Base-by-base conservation (phyloP, 2,113 vertebrate species). In the Condylura cristata region DNA sequence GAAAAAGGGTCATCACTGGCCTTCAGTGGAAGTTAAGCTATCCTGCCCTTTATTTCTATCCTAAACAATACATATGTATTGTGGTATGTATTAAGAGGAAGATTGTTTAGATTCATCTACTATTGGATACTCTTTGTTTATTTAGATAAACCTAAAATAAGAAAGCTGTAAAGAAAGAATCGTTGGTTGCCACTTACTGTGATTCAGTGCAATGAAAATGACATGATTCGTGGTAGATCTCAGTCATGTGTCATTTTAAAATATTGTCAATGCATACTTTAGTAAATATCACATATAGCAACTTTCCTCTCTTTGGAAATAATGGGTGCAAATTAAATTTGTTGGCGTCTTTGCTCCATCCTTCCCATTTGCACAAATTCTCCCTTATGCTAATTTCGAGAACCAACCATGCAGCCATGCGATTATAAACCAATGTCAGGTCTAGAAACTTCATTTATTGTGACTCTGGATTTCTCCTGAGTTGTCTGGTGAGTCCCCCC, bases 101-200 rank as follows among this genome's bases (percentile, higher is more conserved):
- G 9, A 28, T 68, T 70, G 72, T 78, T 86, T 16, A 65, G 16
- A 13, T 60, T 79, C 32, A 70, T 71, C 93, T 86, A 32, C 18
- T 56, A 46, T 28, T 61, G 34, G 32, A 39, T 89, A 37, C 6
- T 44, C 30, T 93, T 66, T 44, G 10, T 65, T 78, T 14, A 17
- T 84, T 75, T 84, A 58, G 68, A 48, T 84, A 79, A 79, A 68
- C 28, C n/a, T 84, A 20, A 79, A 86, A 46, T 76, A 61, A 80
- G 53, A 85, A 76, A 83, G 72, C 46, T 46, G 48, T 75, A 85
- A 95, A 78, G 18, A 56, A 53, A 48, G 88, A 58, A 37, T 72
- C 26, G 26, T 48, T 86, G 56, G 34, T 90, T 90, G 80, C 65
- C 22, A 39, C 30, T 74, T 65, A 30, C 41, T 85, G 12, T 14